phyloP scores from a whole-genome alignment of 2,797 vertebrate genomes.

The Gallinago stenura region DNA sequence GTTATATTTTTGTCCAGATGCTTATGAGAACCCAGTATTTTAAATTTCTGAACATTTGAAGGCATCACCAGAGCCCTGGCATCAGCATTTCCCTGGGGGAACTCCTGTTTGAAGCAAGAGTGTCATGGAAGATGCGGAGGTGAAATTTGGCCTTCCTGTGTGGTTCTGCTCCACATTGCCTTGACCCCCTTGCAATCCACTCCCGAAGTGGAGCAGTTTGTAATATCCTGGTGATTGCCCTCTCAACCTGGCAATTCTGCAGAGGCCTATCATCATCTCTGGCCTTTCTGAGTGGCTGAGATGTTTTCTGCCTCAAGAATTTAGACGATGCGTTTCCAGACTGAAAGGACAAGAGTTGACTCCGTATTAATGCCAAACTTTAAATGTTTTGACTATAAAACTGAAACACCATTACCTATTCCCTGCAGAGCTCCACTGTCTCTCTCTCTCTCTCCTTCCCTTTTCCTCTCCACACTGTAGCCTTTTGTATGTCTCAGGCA shows the following conservation, averaged over 20 bases:
- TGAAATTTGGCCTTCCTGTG: background rate
- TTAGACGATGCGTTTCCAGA: background rate
- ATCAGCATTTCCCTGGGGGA: background rate
- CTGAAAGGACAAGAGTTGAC: conserved; percentile 46
- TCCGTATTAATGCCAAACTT: conserved; percentile 51
- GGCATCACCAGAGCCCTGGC: background rate
- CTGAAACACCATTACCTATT: conserved; percentile 71
- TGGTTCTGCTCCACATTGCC: rapidly evolving
- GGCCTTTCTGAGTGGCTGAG: background rate
- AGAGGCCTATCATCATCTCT: background rate
- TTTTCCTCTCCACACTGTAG: conserved; percentile 55
- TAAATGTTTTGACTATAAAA: conserved; percentile 72
- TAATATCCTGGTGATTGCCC: background rate
- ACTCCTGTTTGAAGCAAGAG: background rate
- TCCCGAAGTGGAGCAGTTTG: background rate
- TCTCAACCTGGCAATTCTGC: background rate
- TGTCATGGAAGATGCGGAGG: background rate
- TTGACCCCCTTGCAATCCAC: background rate
- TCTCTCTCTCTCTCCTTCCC: background rate
- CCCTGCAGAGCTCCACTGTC: conserved; percentile 28
- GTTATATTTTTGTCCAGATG: background rate
- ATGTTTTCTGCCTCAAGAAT: background rate
- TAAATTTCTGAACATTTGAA: conserved; percentile 2
- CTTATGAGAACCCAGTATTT: background rate
- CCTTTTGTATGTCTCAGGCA: conserved; percentile 72